Base-by-base conservation (phyloP, 2,113 vertebrate genomes). In the Falco punctatus region DNA sequence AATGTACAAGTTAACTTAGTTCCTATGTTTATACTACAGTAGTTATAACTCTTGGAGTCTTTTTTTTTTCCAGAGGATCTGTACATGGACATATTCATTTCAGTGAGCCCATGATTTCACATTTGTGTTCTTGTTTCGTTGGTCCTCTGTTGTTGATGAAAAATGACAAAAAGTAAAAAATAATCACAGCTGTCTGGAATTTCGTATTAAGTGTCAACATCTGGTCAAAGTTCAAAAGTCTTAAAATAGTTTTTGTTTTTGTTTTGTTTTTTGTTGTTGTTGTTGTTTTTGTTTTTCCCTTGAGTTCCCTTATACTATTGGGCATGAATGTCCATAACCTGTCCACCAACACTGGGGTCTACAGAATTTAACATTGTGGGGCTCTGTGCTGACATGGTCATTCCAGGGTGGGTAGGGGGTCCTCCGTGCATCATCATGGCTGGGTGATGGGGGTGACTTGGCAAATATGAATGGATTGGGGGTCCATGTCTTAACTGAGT, bases 1-100 rank as follows among this genome's bases (percentile, higher is more conserved):
- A 99, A 99, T 99, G 99, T 99, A 99, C 99, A 99, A 99, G 99
- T 99, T 99, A 99, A 99, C 99, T 99, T 99, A 99, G 98, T 99
- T 98, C 98, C 99, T 99, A 99, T 99, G 99, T 98, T 99, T 99
- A 99, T 99, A 99, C 99, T 99, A 99, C 99, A 99, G 99, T 99
- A 99, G 99, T 99, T 99, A 99, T 98, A 99, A 99, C 99, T 99
- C 99, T 99, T 99, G 98, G 99, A 99, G 99, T 99, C 99, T 99
- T 98, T 99, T 98, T 97, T 88, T 89, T 91, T 91, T 96, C 97
- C 97, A 98, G 98, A 98, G 98, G 98, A 98, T 98, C 98, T 98
- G 98, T 97, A 96, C 96, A 98, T 98, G 98, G 98, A 97, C 98
- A 98, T 98, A 97, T 98, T 98, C 98, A 97, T 98, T 98, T 98